A percentile compares a stretch with the other conserved stretches of the same genome.
Evolutionary conservation across 2,113 vertebrate species (phyloP).

Genomic region (Phalacrocorax aristotelis): DNA sequence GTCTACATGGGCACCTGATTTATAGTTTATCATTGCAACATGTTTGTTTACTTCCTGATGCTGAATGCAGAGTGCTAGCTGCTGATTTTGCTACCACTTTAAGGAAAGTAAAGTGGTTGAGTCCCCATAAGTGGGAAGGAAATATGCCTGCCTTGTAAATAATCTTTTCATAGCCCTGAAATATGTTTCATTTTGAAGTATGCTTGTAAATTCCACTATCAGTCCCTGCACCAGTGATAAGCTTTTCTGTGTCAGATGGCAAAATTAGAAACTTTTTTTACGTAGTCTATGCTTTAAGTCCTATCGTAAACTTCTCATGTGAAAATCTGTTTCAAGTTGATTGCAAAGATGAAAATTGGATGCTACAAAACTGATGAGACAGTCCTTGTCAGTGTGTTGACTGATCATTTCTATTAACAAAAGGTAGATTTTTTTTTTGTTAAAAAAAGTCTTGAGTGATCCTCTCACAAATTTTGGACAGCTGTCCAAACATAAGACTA

Average conservation of each 20-base stretch:
- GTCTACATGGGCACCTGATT: background rate
- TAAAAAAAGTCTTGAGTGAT: background rate
- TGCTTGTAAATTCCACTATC: background rate
- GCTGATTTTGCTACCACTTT: background rate
- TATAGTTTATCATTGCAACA: background rate
- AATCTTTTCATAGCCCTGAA: background rate
- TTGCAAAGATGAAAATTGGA: background rate
- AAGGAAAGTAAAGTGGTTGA: background rate
- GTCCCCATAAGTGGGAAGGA: background rate
- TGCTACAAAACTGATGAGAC: background rate
- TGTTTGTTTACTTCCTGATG: background rate
- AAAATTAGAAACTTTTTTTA: background rate
- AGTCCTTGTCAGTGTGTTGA: background rate
- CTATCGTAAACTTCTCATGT: background rate
- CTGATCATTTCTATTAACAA: background rate
- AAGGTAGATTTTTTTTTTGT: background rate
- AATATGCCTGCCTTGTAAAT: background rate
- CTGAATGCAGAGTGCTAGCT: background rate
- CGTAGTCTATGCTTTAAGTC: background rate
- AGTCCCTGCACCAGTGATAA: background rate
- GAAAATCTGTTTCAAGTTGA: background rate
- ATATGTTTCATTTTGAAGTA: background rate
- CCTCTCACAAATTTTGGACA: background rate
- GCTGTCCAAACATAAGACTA: background rate
- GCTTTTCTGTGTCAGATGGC: background rate